Conservation (phyloP, 2,888 invertebrate genomes). For the Conchocele bisecta region DNA sequence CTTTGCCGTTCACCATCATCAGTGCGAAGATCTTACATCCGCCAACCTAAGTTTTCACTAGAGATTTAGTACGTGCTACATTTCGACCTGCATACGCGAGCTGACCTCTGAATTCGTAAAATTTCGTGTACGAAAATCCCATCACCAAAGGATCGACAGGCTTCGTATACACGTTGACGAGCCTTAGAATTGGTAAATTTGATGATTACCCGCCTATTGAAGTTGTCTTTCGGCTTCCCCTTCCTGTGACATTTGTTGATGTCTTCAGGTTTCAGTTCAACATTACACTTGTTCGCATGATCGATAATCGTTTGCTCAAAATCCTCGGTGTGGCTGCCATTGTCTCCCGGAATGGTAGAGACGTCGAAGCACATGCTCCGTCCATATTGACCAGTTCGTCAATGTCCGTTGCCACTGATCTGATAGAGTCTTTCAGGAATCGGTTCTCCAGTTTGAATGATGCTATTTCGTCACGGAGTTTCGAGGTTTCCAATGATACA, state of each 20-base stretch:
- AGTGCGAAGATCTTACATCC: neutral
- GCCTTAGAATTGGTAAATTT: slow-evolving; percentile 16
- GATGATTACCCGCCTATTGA: slow-evolving; percentile 7
- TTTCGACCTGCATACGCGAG: neutral
- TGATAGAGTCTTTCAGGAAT: no score
- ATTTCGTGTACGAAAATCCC: slow-evolving; percentile 14
- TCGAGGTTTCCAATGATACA: no score
- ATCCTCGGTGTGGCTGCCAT: neutral
- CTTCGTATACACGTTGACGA: no score
- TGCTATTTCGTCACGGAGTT: no score
- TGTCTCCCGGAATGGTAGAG: neutral
- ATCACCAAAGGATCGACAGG: neutral
- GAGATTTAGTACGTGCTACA: neutral
- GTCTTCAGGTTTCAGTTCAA: no score
- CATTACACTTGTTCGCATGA: neutral
- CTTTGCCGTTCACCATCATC: no score
- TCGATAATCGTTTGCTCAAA: neutral
- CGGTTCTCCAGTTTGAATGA: no score
- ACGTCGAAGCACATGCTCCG: slow-evolving; percentile 14
- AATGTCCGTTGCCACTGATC: no score
- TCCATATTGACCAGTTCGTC: no score
- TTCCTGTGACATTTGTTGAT: slow-evolving; percentile 17
- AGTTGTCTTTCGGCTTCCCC: neutral
- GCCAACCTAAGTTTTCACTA: slow-evolving; percentile 3
- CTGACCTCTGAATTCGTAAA: neutral